phyloP scores from a whole-genome alignment of 1,140 invertebrate species.

The Anagrus nilaparvatae region DNA sequence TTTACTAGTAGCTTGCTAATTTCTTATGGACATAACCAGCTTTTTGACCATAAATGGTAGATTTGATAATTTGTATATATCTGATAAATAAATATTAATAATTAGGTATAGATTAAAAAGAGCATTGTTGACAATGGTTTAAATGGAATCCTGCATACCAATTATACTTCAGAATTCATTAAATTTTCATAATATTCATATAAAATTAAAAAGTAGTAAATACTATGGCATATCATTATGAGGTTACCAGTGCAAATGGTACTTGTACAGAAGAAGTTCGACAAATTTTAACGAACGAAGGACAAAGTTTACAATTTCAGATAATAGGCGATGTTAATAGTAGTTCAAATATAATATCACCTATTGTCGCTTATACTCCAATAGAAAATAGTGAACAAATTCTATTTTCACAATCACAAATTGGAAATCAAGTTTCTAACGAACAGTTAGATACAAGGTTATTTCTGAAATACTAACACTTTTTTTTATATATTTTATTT shows the following conservation, averaged over 20 bases:
- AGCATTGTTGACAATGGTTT: constrained; percentile 27
- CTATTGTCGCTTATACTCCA: constrained; percentile 30
- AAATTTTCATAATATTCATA: constrained; percentile 18
- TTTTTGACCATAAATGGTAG: no score
- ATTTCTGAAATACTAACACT: constrained; percentile 11
- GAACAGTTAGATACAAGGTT: constrained; percentile 36
- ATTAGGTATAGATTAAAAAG: no score
- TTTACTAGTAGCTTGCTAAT: no score
- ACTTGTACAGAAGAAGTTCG: constrained; percentile 33
- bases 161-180: constrained; percentile 20
- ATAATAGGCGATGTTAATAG: constrained; percentile 33
- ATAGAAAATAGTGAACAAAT: constrained; percentile 28
- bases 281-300: constrained; percentile 30
- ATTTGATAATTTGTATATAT: no score
- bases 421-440: constrained; percentile 27
- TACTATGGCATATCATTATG: constrained; percentile 42
- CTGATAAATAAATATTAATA: no score
- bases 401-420: constrained; percentile 28
- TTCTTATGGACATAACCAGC: no score
- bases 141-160: constrained; percentile 27
- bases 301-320: constrained; percentile 34
- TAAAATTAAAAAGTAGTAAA: constrained; percentile 19
- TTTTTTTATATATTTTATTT: not conserved
- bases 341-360: constrained; percentile 27
- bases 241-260: constrained; percentile 33